Evolutionary conservation across 1,140 invertebrate genomes (phyloP).

Genomic region (Dinoponera quadriceps): DNA sequence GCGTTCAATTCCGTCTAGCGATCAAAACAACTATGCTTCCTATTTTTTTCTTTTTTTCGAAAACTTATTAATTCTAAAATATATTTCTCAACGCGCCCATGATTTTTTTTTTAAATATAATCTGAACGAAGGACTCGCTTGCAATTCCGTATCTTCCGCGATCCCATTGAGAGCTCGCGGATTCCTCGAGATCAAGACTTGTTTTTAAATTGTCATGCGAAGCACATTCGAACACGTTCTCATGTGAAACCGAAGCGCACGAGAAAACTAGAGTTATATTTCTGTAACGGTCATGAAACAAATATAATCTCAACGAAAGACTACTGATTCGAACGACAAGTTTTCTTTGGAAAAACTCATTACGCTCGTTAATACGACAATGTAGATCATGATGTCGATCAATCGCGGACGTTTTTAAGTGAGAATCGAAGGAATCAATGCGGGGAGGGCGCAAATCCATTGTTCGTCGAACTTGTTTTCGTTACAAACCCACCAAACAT

Average conservation of each 20-base stretch:
- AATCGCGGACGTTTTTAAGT: neutral
- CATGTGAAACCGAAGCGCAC: neutral
- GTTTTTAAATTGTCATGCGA: slow-evolving; percentile 1
- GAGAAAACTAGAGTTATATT: neutral
- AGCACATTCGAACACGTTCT: neutral
- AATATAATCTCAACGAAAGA: neutral
- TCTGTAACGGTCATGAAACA: too few relatives aligned
- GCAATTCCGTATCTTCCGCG: too few relatives aligned
- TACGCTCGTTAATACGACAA: neutral
- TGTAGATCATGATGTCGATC: neutral
- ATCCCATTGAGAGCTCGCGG: too few relatives aligned
- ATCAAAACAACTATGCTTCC: neutral
- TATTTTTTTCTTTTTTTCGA: slow-evolving; percentile 2
- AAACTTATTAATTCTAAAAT: neutral
- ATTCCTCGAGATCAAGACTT: too few relatives aligned
- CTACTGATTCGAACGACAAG: slow-evolving; percentile 9
- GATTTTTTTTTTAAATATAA: neutral
- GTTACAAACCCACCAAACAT: neutral
- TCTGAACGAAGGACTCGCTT: neutral
- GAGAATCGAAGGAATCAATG: neutral
- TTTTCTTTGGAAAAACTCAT: neutral
- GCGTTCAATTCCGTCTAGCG: neutral
- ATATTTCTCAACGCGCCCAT: neutral
- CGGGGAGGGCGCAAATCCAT: neutral
- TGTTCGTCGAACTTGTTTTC: neutral